phyloP scores from a whole-genome alignment of 2,888 invertebrate genomes.

The Acleris sparsana region DNA sequence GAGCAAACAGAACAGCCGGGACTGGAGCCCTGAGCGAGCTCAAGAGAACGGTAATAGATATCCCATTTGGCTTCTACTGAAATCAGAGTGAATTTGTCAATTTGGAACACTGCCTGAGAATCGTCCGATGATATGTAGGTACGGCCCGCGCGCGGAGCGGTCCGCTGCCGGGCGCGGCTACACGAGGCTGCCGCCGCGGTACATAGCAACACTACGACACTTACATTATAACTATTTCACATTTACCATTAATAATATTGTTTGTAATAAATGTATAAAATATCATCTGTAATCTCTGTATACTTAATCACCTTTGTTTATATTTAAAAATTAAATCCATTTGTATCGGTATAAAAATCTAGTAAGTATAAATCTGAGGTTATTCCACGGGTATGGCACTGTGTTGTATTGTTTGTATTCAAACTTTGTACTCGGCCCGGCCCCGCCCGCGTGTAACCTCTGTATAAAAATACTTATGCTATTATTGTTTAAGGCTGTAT shows the following conservation, averaged over 20 bases:
- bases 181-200: conserved; percentile 50
- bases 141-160: conserved; percentile 52
- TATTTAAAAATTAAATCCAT: conserved; percentile 84
- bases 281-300: conserved; percentile 84
- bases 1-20: conserved; percentile 73
- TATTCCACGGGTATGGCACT: conserved; percentile 80
- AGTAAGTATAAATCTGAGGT: conserved; percentile 83
- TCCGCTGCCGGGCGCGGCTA: conserved; percentile 42
- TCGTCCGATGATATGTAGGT: conserved; percentile 76
- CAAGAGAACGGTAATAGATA: too few relatives aligned
- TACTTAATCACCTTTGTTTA: conserved; percentile 83
- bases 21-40: conserved; percentile 17
- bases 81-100: conserved; percentile 32
- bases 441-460: conserved; percentile 53
- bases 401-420: conserved; percentile 72
- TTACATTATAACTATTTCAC: conserved; percentile 80
- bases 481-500: conserved; percentile 79
- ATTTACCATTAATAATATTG: conserved; percentile 81
- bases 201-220: conserved; percentile 66
- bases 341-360: conserved; percentile 84
- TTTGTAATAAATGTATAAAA: conserved; percentile 84
- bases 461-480: conserved; percentile 83
- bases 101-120: conserved; percentile 66
- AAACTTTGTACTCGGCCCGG: conserved; percentile 73
- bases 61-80: conserved; percentile 20